Evolutionary conservation across 1,140 invertebrate species (phyloP).

Genomic region (Trichonephila clavata): DNA sequence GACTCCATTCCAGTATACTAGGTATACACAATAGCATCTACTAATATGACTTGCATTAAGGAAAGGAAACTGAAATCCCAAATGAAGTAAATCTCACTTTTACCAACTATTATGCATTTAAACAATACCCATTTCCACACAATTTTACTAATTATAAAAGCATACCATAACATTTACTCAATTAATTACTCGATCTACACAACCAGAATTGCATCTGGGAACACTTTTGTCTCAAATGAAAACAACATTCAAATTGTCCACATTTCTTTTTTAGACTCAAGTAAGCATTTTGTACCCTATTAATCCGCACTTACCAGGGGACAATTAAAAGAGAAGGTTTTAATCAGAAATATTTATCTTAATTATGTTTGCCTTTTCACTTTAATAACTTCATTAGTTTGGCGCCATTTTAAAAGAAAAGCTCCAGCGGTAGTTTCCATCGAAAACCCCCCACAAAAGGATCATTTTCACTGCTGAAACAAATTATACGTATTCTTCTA

Average conservation of each 20-base stretch:
- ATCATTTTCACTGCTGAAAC: neutral
- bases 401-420: neutral
- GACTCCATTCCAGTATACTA: too few relatives aligned
- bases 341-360: neutral
- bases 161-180: neutral
- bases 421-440: neutral
- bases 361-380: constrained; percentile 5
- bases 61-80: too few relatives aligned
- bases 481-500: neutral
- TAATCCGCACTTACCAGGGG: neutral
- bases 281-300: neutral
- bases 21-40: too few relatives aligned
- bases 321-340: neutral
- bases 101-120: too few relatives aligned
- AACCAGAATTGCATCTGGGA: too few relatives aligned
- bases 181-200: too few relatives aligned
- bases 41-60: too few relatives aligned
- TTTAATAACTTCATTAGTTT: neutral
- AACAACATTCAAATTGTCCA: too few relatives aligned
- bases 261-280: neutral
- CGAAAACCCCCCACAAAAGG: neutral
- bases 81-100: too few relatives aligned
- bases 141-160: neutral
- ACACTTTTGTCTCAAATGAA: too few relatives aligned
- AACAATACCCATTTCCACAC: too few relatives aligned